Percentiles rank a stretch among this genome's conserved stretches.
These are phyloP conservation scores for Xenus cinereus DNA, from an alignment of 2,113 vertebrate genomes.

Conservation along the genomic window DNA sequence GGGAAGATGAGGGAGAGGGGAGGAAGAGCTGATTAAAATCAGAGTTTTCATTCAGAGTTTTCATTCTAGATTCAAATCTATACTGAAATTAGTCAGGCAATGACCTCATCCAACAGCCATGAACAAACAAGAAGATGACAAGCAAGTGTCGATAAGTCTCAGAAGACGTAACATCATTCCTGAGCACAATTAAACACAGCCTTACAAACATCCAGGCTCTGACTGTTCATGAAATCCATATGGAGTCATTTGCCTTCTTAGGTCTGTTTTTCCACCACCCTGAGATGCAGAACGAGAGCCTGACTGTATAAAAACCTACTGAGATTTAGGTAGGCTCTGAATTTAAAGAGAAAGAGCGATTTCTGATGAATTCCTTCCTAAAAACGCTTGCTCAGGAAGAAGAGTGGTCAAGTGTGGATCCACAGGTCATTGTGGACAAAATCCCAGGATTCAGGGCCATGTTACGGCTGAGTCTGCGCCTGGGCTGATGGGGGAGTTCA, in stretches of 20 bases:
- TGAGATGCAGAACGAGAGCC: background rate
- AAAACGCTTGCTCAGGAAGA: background rate
- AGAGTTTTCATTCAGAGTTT: background rate
- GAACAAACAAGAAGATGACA: background rate
- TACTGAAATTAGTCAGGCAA: background rate
- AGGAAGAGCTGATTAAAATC: background rate
- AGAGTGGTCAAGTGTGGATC: background rate
- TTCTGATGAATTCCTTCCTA: background rate
- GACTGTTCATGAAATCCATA: background rate
- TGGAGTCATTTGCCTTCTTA: background rate
- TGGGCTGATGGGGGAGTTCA: background rate
- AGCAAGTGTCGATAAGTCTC: background rate
- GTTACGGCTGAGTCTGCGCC: background rate
- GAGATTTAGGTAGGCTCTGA: background rate
- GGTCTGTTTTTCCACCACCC: background rate
- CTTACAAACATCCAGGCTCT: background rate
- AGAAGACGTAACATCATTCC: background rate
- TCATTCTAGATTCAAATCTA: background rate
- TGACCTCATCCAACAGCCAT: background rate
- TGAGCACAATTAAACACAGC: constrained; percentile 4
- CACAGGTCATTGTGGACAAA: background rate
- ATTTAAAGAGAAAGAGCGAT: background rate
- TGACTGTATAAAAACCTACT: background rate
- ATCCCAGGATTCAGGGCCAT: fast-evolving
- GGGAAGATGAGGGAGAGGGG: background rate